Evolutionary conservation across 2,888 invertebrate species (phyloP).

Genomic region (Dryobotodes eremita): DNA sequence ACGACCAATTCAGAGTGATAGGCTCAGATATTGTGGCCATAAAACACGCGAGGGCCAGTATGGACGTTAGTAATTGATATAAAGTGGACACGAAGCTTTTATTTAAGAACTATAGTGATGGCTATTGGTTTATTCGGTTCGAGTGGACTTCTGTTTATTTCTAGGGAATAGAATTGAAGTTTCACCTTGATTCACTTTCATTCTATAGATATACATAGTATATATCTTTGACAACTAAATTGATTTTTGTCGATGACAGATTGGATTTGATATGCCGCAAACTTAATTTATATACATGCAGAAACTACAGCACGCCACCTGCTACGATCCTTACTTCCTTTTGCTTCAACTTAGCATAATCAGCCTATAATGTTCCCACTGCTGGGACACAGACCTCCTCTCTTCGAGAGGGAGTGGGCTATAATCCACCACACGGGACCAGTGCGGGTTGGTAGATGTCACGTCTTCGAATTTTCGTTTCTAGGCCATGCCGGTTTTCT

Average conservation of each 20-base stretch:
- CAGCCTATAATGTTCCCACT: too few relatives aligned
- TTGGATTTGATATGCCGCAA: background rate
- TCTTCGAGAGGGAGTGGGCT: too few relatives aligned
- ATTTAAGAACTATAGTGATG: conserved; percentile 4
- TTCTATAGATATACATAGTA: background rate
- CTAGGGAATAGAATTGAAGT: background rate
- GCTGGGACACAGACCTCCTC: too few relatives aligned
- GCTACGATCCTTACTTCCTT: background rate
- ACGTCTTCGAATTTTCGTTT: too few relatives aligned
- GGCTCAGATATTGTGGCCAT: conserved; percentile 57
- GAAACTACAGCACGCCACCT: background rate
- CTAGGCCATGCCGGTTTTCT: too few relatives aligned
- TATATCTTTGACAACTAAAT: background rate
- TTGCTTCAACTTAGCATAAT: too few relatives aligned
- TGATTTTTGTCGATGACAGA: background rate
- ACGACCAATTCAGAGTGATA: conserved; percentile 50
- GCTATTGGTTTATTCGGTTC: background rate
- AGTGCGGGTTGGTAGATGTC: too few relatives aligned
- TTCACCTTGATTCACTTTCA: background rate
- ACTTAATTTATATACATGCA: background rate
- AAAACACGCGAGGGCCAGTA: conserved; percentile 42
- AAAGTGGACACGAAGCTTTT: conserved; percentile 19
- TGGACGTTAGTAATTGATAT: conserved; percentile 17
- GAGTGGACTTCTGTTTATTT: background rate
- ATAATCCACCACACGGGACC: too few relatives aligned